Percentiles rank a stretch among this genome's conserved stretches.
These are phyloP conservation scores for Stegodyphus dumicola DNA, from an alignment of 1,140 invertebrate species.

Conservation along the genomic window DNA sequence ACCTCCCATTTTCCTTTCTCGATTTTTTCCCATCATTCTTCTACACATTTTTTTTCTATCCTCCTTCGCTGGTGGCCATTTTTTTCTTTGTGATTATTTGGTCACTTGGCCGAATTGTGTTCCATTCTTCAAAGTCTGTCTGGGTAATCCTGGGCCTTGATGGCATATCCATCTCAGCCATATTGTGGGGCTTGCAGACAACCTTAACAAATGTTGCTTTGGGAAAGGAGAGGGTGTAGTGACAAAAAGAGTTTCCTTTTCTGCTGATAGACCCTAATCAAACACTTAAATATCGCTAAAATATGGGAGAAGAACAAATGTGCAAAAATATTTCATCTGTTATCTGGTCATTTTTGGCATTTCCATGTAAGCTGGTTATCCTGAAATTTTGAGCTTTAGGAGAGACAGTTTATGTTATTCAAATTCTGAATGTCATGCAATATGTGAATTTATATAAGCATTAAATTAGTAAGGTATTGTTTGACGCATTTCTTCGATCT, in stretches of 20 bases:
- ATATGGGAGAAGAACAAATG: not conserved
- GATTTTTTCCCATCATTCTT: constrained; percentile 25
- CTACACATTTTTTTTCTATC: constrained; percentile 39
- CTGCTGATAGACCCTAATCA: constrained; percentile 17
- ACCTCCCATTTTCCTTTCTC: constrained; percentile 38
- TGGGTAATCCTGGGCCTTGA: constrained; percentile 52
- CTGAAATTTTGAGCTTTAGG: no score
- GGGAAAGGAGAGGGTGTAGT: constrained; percentile 30
- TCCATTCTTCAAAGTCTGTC: constrained; percentile 58
- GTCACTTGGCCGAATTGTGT: constrained; percentile 33
- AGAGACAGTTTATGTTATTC: no score
- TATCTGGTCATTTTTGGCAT: not conserved
- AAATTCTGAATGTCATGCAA: no score
- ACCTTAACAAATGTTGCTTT: constrained; percentile 57
- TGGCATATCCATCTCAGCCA: constrained; percentile 58
- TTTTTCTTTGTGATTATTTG: constrained; percentile 54
- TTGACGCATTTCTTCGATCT: no score
- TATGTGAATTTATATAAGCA: no score
- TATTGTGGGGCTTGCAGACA: constrained; percentile 54
- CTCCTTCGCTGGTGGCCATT: constrained; percentile 30
- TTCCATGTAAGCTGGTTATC: no score
- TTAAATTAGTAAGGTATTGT: no score
- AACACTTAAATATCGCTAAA: constrained; percentile 17
- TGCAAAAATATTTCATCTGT: not conserved
- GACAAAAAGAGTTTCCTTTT: constrained; percentile 5